Conservation (phyloP, 2,797 vertebrate species). For the Myotis pilosus region DNA sequence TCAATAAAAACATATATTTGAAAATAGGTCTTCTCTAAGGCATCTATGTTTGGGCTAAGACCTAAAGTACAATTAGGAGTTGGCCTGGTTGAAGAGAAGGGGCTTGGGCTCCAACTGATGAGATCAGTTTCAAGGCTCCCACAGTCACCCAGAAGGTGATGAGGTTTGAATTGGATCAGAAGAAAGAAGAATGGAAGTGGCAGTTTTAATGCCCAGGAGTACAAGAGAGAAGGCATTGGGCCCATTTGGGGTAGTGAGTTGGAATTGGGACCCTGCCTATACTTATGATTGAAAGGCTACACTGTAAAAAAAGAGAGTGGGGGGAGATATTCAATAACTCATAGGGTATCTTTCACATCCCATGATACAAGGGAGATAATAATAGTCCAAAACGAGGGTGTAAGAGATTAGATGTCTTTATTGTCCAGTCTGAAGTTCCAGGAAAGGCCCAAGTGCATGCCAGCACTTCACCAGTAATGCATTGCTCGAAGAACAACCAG, state of each 20-base stretch:
- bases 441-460: neutral
- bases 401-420: neutral
- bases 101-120: neutral
- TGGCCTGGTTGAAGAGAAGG: neutral
- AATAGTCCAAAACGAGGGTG: neutral
- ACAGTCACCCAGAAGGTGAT: neutral
- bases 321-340: slow-evolving; percentile 28
- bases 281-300: neutral
- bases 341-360: neutral
- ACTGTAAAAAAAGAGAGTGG: neutral
- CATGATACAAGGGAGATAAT: neutral
- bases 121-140: neutral
- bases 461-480: neutral
- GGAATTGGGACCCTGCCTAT: neutral
- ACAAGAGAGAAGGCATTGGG: neutral
- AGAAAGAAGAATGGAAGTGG: neutral
- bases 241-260: neutral
- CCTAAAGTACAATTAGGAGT: neutral
- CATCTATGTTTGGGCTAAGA: neutral
- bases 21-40: neutral
- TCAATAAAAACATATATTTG: no score
- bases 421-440: neutral
- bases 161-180: neutral
- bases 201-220: neutral
- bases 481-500: neutral